phyloP scores from a whole-genome alignment of 92 coral and sea anemone genomes.

The Umimayanthus chanpuru region DNA sequence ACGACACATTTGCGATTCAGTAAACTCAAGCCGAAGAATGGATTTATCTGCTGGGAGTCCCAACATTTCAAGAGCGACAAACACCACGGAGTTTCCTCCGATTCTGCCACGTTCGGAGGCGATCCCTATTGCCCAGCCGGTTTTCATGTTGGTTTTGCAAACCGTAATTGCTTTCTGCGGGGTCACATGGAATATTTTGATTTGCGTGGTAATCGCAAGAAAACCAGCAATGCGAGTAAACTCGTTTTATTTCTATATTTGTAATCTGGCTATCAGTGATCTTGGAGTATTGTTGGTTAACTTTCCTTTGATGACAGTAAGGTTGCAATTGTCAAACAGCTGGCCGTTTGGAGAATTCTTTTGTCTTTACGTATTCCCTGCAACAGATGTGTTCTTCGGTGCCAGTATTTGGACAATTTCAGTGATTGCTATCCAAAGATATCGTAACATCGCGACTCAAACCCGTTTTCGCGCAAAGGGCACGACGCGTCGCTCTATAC shows the following conservation, averaged over 20 bases:
- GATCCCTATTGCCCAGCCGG: neutral
- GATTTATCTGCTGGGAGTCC: neutral
- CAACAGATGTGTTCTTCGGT: constrained; percentile 41
- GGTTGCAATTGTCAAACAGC: neutral
- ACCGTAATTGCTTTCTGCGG: constrained; percentile 24
- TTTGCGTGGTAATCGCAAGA: constrained; percentile 33
- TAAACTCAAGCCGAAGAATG: neutral
- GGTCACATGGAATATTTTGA: constrained; percentile 28
- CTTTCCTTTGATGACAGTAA: constrained; percentile 26
- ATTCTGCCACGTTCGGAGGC: neutral
- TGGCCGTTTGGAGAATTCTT: constrained; percentile 33
- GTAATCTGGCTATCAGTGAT: constrained; percentile 40
- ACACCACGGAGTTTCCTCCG: neutral
- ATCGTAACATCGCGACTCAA: constrained; percentile 42
- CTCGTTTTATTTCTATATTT: constrained; percentile 27
- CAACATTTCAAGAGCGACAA: neutral
- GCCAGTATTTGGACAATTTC: constrained; percentile 43
- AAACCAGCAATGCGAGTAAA: constrained; percentile 20
- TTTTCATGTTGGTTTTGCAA: constrained; percentile 21
- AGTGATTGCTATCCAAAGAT: constrained; percentile 37
- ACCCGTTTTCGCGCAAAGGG: constrained; percentile 12
- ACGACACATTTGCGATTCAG: neutral
- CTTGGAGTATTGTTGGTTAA: constrained; percentile 35
- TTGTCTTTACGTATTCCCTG: constrained; percentile 32
- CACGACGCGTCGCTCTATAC: constrained; percentile 25